Percentiles rank a stretch among this genome's conserved stretches.
phyloP scores from a whole-genome alignment of 2,888 invertebrate genomes.

The Cephus nigrinus region DNA sequence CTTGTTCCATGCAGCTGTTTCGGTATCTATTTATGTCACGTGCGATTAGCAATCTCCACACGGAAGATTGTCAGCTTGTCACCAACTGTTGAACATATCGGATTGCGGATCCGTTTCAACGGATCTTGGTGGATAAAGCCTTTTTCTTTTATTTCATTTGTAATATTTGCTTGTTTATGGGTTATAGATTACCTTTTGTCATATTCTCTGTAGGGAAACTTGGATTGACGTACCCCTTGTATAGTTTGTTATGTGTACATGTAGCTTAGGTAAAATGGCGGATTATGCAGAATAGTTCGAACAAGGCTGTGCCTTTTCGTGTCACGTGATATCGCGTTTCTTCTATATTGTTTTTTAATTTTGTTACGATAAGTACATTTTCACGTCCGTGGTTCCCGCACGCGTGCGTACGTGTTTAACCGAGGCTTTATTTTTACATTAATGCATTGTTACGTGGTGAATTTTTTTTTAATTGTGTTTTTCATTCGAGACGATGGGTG shows the following conservation, averaged over 20 bases:
- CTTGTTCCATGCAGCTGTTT: slow-evolving; percentile 12
- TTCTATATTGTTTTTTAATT: neutral
- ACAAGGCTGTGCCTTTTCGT: neutral
- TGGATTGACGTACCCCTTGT: neutral
- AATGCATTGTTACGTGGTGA: neutral
- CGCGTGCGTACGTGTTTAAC: neutral
- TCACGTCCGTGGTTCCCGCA: neutral
- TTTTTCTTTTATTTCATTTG: neutral
- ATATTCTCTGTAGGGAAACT: neutral
- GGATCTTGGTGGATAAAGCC: neutral
- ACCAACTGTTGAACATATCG: slow-evolving; percentile 18
- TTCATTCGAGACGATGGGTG: neutral
- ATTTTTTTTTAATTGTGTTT: neutral
- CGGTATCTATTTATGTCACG: slow-evolving; percentile 16
- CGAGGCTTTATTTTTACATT: neutral
- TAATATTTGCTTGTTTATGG: neutral
- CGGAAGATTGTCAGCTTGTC: slow-evolving; percentile 2
- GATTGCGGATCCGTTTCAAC: slow-evolving; percentile 10
- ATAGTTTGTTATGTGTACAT: neutral
- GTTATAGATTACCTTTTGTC: neutral
- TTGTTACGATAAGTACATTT: neutral
- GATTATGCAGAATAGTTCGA: neutral
- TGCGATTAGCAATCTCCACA: slow-evolving; percentile 17
- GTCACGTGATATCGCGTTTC: neutral
- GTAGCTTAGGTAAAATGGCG: neutral